These are phyloP conservation scores for Enoplosus armatus DNA, from an alignment of 2,797 vertebrate species.

Conservation along the genomic window DNA sequence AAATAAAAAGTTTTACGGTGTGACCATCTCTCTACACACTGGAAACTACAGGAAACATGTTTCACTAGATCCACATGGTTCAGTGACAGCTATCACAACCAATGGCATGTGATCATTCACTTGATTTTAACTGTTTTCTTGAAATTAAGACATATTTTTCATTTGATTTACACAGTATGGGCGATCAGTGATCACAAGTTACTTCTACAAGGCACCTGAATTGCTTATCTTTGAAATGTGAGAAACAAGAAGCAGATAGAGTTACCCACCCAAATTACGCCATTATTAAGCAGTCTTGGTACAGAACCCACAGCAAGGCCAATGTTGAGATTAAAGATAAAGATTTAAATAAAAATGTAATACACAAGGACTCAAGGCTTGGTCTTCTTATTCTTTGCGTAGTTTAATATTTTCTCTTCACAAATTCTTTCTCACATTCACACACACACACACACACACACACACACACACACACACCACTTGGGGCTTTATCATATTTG, in stretches of 20 bases:
- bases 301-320: conserved; percentile 47
- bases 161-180: not conserved
- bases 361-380: conserved; percentile 23
- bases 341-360: conserved; percentile 65
- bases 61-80: conserved; percentile 19
- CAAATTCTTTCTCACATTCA: conserved; percentile 50
- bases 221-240: not conserved
- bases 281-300: conserved; percentile 47
- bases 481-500: conserved; percentile 59
- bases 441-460: conserved; percentile 35
- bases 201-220: not conserved
- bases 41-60: conserved; percentile 25
- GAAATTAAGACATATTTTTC: not conserved
- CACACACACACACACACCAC: conserved; percentile 35
- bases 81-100: not conserved
- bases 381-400: conserved; percentile 23
- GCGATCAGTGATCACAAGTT: not conserved
- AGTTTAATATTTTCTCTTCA: conserved; percentile 36
- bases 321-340: conserved; percentile 59
- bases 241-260: not conserved
- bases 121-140: not conserved
- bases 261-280: not conserved
- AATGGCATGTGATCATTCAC: no score
- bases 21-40: not conserved
- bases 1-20: conserved; percentile 2